These are phyloP conservation scores for Oceanites oceanicus DNA, from an alignment of 2,113 vertebrate genomes.

Conservation along the genomic window DNA sequence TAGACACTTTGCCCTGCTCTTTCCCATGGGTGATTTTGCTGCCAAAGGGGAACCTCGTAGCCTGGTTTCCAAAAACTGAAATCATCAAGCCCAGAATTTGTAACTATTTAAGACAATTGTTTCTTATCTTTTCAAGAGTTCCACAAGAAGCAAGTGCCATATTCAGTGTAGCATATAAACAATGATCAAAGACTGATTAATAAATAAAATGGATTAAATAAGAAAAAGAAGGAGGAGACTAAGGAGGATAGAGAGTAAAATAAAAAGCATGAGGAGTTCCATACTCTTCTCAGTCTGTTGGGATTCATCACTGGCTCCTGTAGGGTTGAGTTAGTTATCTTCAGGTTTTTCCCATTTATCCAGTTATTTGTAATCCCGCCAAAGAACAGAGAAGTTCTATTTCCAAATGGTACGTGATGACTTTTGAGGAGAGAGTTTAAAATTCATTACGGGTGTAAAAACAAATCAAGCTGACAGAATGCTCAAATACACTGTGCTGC, in stretches of 20 bases:
- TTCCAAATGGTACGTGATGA: background rate
- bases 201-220: background rate
- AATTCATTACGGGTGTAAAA: slow-evolving; percentile 56
- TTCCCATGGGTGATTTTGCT: background rate
- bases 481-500: slow-evolving; percentile 35
- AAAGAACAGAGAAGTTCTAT: background rate
- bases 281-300: background rate
- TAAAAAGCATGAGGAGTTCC: background rate
- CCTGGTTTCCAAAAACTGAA: background rate
- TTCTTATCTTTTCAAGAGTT: background rate
- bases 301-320: background rate
- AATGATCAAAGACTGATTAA: background rate
- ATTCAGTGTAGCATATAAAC: background rate
- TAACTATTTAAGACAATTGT: background rate
- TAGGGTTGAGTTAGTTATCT: background rate
- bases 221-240: background rate
- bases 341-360: background rate
- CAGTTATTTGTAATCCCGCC: background rate
- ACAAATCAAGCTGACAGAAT: slow-evolving; percentile 60
- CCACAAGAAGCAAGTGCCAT: background rate
- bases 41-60: background rate
- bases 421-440: slow-evolving; percentile 39
- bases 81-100: background rate
- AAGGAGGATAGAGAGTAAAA: background rate
- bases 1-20: background rate